Evolutionary conservation across 2,888 invertebrate genomes (phyloP), one percentile per base, ranked within the genome.

Genomic region (Stenurella melanura): DNA sequence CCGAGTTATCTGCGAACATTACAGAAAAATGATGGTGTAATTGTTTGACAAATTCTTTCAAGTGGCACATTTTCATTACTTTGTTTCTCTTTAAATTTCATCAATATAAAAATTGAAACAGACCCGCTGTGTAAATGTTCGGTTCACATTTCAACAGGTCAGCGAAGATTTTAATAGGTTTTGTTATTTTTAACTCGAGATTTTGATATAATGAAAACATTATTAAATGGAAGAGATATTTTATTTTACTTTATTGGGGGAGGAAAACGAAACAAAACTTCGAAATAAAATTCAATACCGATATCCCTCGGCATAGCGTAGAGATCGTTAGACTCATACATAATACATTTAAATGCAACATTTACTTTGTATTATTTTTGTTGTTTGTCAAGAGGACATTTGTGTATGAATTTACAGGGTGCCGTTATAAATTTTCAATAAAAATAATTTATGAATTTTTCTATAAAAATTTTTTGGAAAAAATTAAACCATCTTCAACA

Each of bases 1-100:
- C 89, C 88, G 89, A 87, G 88, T 88, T 88, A 86, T 89, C 89
- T 89, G 89, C 84, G 86, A 89, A 88, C 87, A 88, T 88, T 85
- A 88, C 85, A 87, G 84, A 86, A 84, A 86, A 84, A 84, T 85
- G 83, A 84, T 83, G 82, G 82, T 79, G 83, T 81, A 82, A 80
- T 80, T 81, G 74, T 82, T 63, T 80, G 74, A 68, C 74, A 75
- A 56, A 74, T 57, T 56, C 19, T 57, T 19, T 75, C 67, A 57
- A 18, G 50, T 69, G 34, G 68, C 71, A 77, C 74, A 73, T 77
- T 78, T 74, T 76, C 76, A 75, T 76, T 79, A 76, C 66, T 66
- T 72, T 74, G 73, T 72, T 63, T 72, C 38, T 42, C 54, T 26
- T 26, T 72, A 56, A 58, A 18, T 30, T 70, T 54, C 19, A 67